Conservation (phyloP, 2,797 vertebrate genomes). For the Coreius guichenoti region DNA sequence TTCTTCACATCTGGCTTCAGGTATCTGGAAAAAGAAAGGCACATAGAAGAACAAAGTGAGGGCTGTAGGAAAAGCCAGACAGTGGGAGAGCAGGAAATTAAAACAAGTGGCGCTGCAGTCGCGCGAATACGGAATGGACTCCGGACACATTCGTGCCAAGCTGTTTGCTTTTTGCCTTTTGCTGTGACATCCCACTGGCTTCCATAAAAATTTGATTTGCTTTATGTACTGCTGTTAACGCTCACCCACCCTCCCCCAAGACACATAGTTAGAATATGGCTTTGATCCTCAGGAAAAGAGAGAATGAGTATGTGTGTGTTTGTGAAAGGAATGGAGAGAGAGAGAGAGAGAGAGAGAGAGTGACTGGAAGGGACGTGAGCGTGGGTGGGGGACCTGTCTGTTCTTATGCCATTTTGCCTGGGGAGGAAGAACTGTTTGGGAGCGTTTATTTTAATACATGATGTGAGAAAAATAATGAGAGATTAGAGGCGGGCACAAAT, state of each 20-base stretch:
- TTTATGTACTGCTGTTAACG: conserved; percentile 55
- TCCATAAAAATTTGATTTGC: conserved; percentile 61
- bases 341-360: conserved; percentile 12
- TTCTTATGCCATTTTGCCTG: conserved; percentile 61
- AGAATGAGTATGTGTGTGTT: conserved; percentile 41
- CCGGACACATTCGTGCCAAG: conserved; percentile 34
- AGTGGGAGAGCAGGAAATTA: conserved; percentile 21
- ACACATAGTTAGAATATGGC: conserved; percentile 48
- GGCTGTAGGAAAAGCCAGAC: background rate
- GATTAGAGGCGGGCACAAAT: conserved; percentile 27
- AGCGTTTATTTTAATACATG: conserved; percentile 61
- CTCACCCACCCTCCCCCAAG: conserved; percentile 20
- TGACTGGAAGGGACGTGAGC: conserved; percentile 40
- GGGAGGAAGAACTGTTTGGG: conserved; percentile 54
- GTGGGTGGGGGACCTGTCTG: conserved; percentile 57
- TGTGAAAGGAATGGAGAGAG: conserved; percentile 20
- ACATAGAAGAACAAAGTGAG: conserved; percentile 20
- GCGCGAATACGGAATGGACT: conserved; percentile 9
- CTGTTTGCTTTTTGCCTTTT: conserved; percentile 56
- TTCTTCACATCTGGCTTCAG: conserved; percentile 88
- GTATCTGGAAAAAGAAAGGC: conserved; percentile 75
- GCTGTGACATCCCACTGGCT: conserved; percentile 53
- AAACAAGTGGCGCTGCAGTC: conserved; percentile 1
- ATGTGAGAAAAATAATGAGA: conserved; percentile 53
- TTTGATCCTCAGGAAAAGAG: conserved; percentile 48